These are phyloP conservation scores for Mastomys coucha DNA, from an alignment of 2,113 vertebrate genomes.

Conservation along the genomic window DNA sequence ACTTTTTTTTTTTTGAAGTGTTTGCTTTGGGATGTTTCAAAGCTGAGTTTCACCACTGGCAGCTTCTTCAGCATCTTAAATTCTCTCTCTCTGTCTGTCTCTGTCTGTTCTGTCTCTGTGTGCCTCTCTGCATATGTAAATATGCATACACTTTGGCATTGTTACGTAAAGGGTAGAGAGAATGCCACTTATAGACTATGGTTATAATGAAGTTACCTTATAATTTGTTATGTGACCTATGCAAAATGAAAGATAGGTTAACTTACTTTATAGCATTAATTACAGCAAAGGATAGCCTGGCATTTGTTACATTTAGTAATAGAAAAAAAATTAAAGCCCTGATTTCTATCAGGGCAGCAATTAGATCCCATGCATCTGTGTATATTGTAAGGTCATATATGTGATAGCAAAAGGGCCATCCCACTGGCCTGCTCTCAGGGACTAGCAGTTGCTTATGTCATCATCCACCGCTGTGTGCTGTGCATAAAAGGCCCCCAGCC, in stretches of 20 bases:
- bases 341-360: neutral
- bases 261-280: neutral
- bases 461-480: no score
- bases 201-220: neutral
- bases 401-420: no score
- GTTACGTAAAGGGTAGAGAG: neutral
- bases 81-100: neutral
- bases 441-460: no score
- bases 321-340: neutral
- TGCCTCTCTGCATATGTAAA: neutral
- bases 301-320: neutral
- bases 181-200: neutral
- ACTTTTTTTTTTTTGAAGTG: conserved; percentile 29
- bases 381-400: conserved; percentile 19
- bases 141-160: neutral
- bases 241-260: neutral
- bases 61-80: neutral
- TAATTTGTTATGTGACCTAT: neutral
- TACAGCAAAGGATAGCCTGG: neutral
- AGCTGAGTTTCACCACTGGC: conserved; percentile 15
- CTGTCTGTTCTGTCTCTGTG: neutral
- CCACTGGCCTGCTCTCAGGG: no score
- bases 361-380: neutral
- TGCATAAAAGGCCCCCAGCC: no score
- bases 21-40: conserved; percentile 53